Conservation (phyloP, 92 coral and sea anemone genomes). For the Palythoa grandis region DNA sequence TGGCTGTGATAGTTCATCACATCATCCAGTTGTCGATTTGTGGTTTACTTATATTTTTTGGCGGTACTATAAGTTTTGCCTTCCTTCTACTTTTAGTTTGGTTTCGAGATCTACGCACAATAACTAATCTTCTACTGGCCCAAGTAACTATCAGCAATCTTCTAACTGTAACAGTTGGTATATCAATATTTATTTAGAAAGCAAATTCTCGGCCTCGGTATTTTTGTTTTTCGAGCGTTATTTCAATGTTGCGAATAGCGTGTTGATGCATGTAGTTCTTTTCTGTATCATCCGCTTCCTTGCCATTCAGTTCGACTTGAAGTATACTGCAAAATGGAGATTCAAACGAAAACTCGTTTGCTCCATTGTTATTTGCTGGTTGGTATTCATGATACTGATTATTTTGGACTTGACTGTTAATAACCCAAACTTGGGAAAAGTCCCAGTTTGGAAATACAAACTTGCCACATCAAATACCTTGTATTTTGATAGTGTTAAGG, state of each 20-base stretch:
- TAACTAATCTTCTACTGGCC: conserved; percentile 19
- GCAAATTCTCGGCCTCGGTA: not conserved
- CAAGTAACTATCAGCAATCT: conserved; percentile 24
- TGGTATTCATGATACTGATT: not conserved
- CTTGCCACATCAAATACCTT: conserved; percentile 20
- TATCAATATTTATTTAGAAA: conserved; percentile 30
- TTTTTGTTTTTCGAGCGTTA: conserved; percentile 26
- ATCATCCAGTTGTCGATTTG: not conserved
- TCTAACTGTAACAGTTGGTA: conserved; percentile 6
- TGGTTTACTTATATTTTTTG: not conserved
- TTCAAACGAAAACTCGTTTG: conserved; percentile 3
- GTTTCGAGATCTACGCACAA: conserved; percentile 21
- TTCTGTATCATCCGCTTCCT: conserved; percentile 11
- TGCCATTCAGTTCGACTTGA: conserved; percentile 23
- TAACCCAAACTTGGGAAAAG: conserved; percentile 25
- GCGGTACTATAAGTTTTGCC: not conserved
- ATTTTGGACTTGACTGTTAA: conserved; percentile 17
- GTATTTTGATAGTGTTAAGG: conserved; percentile 24
- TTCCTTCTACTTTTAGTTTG: conserved; percentile 28
- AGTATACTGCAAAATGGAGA: conserved; percentile 30
- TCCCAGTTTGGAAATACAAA: conserved; percentile 36
- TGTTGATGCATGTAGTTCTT: not conserved
- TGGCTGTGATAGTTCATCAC: not conserved
- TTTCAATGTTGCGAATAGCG: conserved; percentile 1
- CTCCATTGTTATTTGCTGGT: conserved; percentile 11